These are phyloP conservation scores for Actinopyga echinites DNA, from an alignment of 53 echinoderm and acorn worm genomes.

Conservation along the genomic window DNA sequence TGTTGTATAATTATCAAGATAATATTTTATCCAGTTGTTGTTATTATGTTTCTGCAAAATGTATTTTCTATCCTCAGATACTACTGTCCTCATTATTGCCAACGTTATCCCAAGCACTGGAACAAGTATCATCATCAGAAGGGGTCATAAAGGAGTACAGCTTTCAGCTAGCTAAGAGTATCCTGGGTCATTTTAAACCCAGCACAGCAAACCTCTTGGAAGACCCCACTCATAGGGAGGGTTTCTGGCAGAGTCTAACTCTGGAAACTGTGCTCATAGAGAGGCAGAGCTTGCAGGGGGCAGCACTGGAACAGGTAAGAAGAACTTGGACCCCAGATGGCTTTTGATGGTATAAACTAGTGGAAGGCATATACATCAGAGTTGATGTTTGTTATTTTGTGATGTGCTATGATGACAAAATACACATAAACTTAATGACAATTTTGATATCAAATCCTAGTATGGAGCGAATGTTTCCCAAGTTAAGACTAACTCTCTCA, in stretches of 20 bases:
- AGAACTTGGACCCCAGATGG: too few species aligned
- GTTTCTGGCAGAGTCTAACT: slow-evolving; percentile 43
- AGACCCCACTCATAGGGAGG: slow-evolving; percentile 16
- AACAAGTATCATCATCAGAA: not conserved
- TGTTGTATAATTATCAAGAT: too few species aligned
- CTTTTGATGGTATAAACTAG: too few species aligned
- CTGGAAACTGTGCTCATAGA: slow-evolving; percentile 1
- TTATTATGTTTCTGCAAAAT: not conserved
- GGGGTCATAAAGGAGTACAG: not conserved
- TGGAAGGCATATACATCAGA: too few species aligned
- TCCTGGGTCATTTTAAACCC: slow-evolving; percentile 67
- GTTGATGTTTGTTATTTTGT: too few species aligned
- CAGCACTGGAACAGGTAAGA: slow-evolving; percentile 49
- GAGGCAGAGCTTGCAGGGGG: slow-evolving; percentile 16
- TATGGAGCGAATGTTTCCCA: too few species aligned
- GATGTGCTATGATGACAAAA: too few species aligned
- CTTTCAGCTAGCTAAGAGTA: slow-evolving; percentile 6
- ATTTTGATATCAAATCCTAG: too few species aligned
- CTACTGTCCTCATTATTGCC: not conserved
- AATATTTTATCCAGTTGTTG: not conserved
- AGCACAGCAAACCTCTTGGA: slow-evolving; percentile 60
- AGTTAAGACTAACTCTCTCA: too few species aligned
- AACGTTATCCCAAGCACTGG: not conserved
- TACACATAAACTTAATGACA: too few species aligned
- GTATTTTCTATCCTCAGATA: not conserved